Conservation (phyloP, 2,888 invertebrate genomes). For the Cephus rjabovi region DNA sequence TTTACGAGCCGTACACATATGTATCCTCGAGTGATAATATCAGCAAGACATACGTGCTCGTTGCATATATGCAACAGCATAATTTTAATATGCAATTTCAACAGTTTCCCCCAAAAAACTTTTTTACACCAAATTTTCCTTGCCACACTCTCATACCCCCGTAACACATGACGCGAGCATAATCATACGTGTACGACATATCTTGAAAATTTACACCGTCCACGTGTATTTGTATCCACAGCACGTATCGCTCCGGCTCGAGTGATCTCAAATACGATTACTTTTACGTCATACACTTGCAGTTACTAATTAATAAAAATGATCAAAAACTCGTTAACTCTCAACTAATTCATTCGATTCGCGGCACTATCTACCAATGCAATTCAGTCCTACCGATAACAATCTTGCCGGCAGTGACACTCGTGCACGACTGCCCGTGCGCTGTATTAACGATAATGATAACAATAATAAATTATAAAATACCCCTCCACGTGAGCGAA, state of each 20-base stretch:
- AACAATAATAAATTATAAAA: constrained; percentile 27
- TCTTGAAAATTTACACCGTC: neutral
- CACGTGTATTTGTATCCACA: neutral
- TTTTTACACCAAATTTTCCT: too few relatives aligned
- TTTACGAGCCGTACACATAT: constrained; percentile 20
- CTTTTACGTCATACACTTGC: neutral
- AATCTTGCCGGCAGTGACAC: neutral
- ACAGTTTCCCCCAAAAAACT: neutral
- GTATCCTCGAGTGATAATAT: neutral
- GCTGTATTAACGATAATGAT: constrained; percentile 13
- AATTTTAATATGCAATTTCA: neutral
- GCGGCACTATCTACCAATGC: neutral
- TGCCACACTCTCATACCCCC: neutral
- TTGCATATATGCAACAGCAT: neutral
- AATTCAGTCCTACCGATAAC: neutral
- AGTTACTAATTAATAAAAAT: neutral
- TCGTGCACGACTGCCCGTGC: neutral
- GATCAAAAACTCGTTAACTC: neutral
- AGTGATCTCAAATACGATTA: neutral
- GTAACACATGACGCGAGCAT: neutral
- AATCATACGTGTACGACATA: neutral
- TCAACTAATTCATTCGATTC: neutral
- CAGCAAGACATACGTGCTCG: neutral
- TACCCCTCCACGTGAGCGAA: constrained; percentile 1
- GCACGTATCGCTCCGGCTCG: neutral